These are phyloP conservation scores for Rhyacichthys aspro DNA, from an alignment of 2,797 vertebrate genomes.

Conservation along the genomic window DNA sequence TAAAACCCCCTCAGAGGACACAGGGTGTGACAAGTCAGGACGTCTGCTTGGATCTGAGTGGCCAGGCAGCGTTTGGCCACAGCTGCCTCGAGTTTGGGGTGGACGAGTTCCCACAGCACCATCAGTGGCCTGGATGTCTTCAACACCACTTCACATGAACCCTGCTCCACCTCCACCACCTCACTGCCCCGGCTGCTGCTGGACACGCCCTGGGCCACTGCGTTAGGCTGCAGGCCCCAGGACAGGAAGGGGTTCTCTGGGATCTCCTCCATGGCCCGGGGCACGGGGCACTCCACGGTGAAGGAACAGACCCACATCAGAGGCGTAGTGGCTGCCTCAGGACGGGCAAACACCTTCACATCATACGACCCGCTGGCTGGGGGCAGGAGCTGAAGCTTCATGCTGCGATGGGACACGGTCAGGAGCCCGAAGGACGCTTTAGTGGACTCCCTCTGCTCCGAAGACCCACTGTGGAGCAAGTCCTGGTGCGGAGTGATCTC, in stretches of 20 bases:
- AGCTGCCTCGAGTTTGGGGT: constrained; percentile 63
- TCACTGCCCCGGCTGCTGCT: constrained; percentile 69
- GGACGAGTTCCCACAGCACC: constrained; percentile 75
- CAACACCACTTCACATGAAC: constrained; percentile 67
- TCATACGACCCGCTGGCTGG: constrained; percentile 75
- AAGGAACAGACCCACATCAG: constrained; percentile 85
- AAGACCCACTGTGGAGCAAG: constrained; percentile 60
- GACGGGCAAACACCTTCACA: constrained; percentile 82
- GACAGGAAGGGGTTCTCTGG: constrained; percentile 83
- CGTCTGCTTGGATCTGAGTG: constrained; percentile 77
- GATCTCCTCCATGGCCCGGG: constrained; percentile 69
- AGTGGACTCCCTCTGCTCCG: constrained; percentile 55
- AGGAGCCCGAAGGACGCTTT: constrained; percentile 74
- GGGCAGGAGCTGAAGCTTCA: constrained; percentile 81
- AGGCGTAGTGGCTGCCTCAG: constrained; percentile 44
- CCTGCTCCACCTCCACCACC: constrained; percentile 57
- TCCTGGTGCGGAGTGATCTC: constrained; percentile 79
- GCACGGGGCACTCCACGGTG: constrained; percentile 73
- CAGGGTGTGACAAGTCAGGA: constrained; percentile 76
- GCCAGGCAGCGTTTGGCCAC: constrained; percentile 80
- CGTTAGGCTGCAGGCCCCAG: constrained; percentile 77
- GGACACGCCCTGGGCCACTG: constrained; percentile 68
- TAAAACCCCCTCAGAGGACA: constrained; percentile 81
- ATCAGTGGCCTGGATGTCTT: constrained; percentile 76
- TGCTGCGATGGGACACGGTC: constrained; percentile 65